Percentiles rank a stretch among this genome's conserved stretches.
These are phyloP conservation scores for Chrysopa pallens DNA, from an alignment of 1,140 invertebrate species.

Conservation along the genomic window DNA sequence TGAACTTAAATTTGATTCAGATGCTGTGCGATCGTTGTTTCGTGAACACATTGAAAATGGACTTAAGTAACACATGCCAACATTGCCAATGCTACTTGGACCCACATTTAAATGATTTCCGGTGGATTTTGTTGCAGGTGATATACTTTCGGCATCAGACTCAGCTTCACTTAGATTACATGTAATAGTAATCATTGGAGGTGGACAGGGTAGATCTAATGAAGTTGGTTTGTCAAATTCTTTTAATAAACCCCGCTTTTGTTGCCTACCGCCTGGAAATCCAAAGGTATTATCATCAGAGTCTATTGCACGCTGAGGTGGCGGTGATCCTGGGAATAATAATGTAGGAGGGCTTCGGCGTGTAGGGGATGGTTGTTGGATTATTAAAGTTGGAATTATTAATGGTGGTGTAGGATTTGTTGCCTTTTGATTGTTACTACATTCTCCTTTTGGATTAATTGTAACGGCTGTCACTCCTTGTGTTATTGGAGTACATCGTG, in stretches of 20 bases:
- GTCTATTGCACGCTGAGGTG: slow-evolving; percentile 31
- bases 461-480: slow-evolving; percentile 19
- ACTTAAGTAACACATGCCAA: slow-evolving; percentile 50
- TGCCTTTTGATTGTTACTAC: slow-evolving; percentile 12
- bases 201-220: slow-evolving; percentile 40
- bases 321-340: slow-evolving; percentile 34
- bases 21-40: slow-evolving; percentile 43
- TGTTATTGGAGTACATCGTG: slow-evolving; percentile 26
- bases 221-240: slow-evolving; percentile 38
- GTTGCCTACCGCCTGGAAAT: slow-evolving; percentile 20
- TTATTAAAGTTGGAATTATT: slow-evolving; percentile 38
- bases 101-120: slow-evolving; percentile 15
- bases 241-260: slow-evolving; percentile 22
- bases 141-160: slow-evolving; percentile 44
- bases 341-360: slow-evolving; percentile 18
- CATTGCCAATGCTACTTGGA: slow-evolving; percentile 16
- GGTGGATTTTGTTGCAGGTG: slow-evolving; percentile 26
- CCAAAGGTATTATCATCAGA: slow-evolving; percentile 14
- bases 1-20: slow-evolving; percentile 61
- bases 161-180: slow-evolving; percentile 52
- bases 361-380: slow-evolving; percentile 40
- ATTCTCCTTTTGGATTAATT: neutral
- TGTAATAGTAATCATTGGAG: slow-evolving; percentile 55
- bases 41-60: slow-evolving; percentile 51
- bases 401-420: slow-evolving; percentile 21